Evolutionary conservation across 2,888 invertebrate genomes (phyloP).

Genomic region (Drosophila subsilvestris): DNA sequence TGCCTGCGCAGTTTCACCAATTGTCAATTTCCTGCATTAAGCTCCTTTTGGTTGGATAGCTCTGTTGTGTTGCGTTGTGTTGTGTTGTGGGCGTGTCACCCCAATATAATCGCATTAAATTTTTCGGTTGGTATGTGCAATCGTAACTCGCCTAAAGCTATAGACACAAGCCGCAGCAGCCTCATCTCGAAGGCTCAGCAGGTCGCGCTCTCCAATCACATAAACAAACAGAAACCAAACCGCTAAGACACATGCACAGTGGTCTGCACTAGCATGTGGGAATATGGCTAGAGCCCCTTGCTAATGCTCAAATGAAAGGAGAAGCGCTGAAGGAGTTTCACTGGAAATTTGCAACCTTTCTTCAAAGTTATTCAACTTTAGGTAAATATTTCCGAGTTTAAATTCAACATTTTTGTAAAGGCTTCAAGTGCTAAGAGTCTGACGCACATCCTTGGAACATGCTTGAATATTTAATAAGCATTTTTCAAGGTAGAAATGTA

Average conservation of each 20-base stretch:
- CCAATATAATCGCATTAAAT: constrained; percentile 23
- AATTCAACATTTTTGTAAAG: not conserved
- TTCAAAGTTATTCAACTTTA: not conserved
- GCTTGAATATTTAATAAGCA: not conserved
- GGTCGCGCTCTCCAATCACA: constrained; percentile 59
- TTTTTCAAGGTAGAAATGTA: not conserved
- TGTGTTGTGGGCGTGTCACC: not conserved
- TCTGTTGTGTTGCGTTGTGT: not conserved
- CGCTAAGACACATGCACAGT: constrained; percentile 10
- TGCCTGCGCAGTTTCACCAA: not conserved
- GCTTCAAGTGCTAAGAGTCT: not conserved
- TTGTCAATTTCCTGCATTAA: constrained; percentile 11
- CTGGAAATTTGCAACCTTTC: not conserved
- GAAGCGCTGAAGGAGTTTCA: not conserved
- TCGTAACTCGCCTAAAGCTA: constrained; percentile 11
- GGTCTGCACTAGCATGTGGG: not conserved
- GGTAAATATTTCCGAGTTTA: not conserved
- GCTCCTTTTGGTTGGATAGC: not conserved
- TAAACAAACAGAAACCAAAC: constrained; percentile 57
- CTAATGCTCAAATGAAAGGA: not conserved
- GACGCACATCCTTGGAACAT: not conserved
- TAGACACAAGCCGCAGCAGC: constrained; percentile 11
- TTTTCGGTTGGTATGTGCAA: constrained; percentile 4
- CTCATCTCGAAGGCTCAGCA: constrained; percentile 20
- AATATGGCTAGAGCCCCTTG: not conserved